A percentile compares a stretch with the other conserved stretches of the same genome.
Evolutionary conservation across 2,113 vertebrate species (phyloP).

Genomic region (Oncorhynchus tshawytscha): DNA sequence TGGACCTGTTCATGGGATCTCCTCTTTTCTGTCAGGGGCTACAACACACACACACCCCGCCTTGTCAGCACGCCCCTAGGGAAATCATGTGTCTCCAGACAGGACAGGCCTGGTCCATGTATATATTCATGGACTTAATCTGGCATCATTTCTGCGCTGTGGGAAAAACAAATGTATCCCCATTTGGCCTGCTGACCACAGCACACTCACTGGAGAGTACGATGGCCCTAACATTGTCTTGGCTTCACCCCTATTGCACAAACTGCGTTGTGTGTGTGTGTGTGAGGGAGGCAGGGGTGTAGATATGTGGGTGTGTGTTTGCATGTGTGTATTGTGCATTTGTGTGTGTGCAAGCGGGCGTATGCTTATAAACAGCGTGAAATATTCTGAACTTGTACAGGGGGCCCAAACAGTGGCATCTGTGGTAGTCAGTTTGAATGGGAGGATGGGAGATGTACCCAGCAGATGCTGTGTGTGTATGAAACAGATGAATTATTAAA

Average conservation of each 20-base stretch:
- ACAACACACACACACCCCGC: constrained; percentile 29
- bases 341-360: not conserved
- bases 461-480: constrained; percentile 80
- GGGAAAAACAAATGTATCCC: constrained; percentile 75
- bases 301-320: not conserved
- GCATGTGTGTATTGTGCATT: not conserved
- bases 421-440: constrained; percentile 71
- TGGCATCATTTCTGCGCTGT: constrained; percentile 73
- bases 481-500: constrained; percentile 83
- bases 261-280: constrained; percentile 27
- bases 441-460: constrained; percentile 74
- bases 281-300: not conserved
- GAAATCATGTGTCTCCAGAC: constrained; percentile 83
- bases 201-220: constrained; percentile 43
- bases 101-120: constrained; percentile 80
- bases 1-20: constrained; percentile 76
- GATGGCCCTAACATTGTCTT: constrained; percentile 45
- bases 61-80: constrained; percentile 77
- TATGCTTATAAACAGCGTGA: not conserved
- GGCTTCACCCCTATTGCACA: constrained; percentile 54
- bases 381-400: constrained; percentile 63
- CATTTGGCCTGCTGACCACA: constrained; percentile 23
- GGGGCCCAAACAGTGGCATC: constrained; percentile 69
- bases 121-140: constrained; percentile 86
- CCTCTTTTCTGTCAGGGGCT: constrained; percentile 75